Base-by-base conservation (phyloP, 2,113 vertebrate species). In the Procavia capensis region DNA sequence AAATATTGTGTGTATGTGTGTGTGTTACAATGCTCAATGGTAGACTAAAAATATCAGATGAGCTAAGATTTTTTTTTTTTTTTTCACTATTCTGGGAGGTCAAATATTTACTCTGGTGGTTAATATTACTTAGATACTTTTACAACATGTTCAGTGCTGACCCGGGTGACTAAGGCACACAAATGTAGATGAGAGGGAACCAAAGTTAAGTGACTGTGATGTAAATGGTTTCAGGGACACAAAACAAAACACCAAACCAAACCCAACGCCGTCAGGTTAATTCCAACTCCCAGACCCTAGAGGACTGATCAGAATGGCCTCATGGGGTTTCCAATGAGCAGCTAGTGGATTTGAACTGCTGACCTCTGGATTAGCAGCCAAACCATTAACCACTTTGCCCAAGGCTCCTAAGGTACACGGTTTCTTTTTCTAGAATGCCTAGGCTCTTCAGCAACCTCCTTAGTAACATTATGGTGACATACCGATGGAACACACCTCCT, bases 1-100 rank as follows among this genome's bases (percentile, higher is more conserved):
- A 2, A 86, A 45, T 82, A 31, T 22, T 3, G 45, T 70, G 6
- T 68, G 9, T 72, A 2, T 90, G 3, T 79, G 2, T 41, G 6
- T 84, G 5, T 95, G 27, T 82, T 84, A 57, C 27, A 94, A 93
- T 34, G 59, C 82, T 59, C 91, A 95, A 88, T 34, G 85, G 57
- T 72, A 96, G 94, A 29, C 64, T 93, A 43, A 88, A 94, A n/a
- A 57, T 43, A 39, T 27, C 78, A 47, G 10, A 16, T 76, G n/a
- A 94, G 16, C 84, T 90, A 90, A 90, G 61, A 68, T 59, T 57
- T 11, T 85, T 87, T 19, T 85, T 8, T 54, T 54, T 39, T 39
- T 8, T 9, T n/a, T 88, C 27, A 88, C 6, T 17, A 86, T 89
- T 70, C 8, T 34, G 27, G 25, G 93, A 93, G 63, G 50, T 82